A percentile compares a stretch with the other conserved stretches of the same genome.
phyloP scores from a whole-genome alignment of 2,888 invertebrate genomes.

The Globia sparganii region DNA sequence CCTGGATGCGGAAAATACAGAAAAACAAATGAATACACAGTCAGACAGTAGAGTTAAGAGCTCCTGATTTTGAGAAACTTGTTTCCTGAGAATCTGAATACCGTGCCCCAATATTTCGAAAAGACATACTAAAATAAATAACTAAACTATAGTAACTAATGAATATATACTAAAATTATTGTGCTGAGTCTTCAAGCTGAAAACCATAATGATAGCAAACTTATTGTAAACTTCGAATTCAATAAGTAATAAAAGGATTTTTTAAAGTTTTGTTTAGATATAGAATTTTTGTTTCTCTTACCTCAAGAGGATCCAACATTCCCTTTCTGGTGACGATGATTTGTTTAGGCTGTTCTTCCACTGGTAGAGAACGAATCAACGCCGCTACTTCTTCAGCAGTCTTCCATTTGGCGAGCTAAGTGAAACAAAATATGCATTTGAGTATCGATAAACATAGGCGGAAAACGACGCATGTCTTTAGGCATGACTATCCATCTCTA shows the following conservation, averaged over 20 bases:
- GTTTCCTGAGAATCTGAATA: neutral
- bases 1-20: conserved; percentile 81
- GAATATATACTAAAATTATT: neutral
- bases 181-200: neutral
- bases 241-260: neutral
- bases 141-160: no score
- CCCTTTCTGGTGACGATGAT: conserved; percentile 99
- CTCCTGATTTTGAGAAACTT: neutral
- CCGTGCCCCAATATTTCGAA: neutral
- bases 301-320: conserved; percentile 99
- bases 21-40: no score
- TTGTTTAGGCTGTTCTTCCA: conserved; percentile 99
- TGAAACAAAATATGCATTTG: no score
- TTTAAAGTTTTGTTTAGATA: neutral
- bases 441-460: no score
- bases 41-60: neutral
- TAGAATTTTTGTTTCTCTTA: conserved; percentile 58
- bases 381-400: conserved; percentile 99
- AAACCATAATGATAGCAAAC: neutral
- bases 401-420: conserved; percentile 99
- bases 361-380: conserved; percentile 98
- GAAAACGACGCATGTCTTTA: no score
- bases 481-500: no score
- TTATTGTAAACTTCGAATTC: neutral
- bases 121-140: no score